Evolutionary conservation across 2,888 invertebrate genomes (phyloP).

Genomic region (Allolobophora icterica): DNA sequence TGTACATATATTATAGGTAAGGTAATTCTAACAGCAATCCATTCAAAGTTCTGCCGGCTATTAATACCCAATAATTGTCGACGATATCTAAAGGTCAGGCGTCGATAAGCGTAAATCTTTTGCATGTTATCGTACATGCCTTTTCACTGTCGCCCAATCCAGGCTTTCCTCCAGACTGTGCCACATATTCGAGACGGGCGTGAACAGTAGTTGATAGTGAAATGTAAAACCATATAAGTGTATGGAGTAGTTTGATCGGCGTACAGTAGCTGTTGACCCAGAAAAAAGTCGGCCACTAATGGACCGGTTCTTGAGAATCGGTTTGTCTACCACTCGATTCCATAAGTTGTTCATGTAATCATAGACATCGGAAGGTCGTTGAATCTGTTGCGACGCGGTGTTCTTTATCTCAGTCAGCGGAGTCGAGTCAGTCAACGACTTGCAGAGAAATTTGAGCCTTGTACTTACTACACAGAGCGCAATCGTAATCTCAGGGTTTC

Average conservation of each 20-base stretch:
- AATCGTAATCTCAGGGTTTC: too few relatives aligned
- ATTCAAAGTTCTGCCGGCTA: too few relatives aligned
- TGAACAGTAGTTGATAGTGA: background rate
- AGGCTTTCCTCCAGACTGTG: background rate
- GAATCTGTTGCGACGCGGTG: background rate
- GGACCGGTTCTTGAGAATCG: background rate
- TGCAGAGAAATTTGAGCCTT: too few relatives aligned
- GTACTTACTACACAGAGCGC: too few relatives aligned
- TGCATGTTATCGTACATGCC: background rate
- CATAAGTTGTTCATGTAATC: background rate
- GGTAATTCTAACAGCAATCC: too few relatives aligned
- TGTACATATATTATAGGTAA: too few relatives aligned
- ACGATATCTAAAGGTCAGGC: too few relatives aligned
- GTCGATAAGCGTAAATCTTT: background rate
- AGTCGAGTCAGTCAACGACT: too few relatives aligned
- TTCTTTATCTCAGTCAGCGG: too few relatives aligned
- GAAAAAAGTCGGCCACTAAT: background rate
- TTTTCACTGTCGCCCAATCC: background rate
- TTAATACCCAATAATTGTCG: too few relatives aligned
- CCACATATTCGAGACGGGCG: background rate
- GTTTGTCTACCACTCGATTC: background rate
- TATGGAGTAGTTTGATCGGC: background rate
- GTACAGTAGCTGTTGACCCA: background rate
- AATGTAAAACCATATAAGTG: background rate
- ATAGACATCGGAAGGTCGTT: background rate